Base-by-base conservation (phyloP, 2,113 vertebrate species). In the Leptobrachium ailaonicum region DNA sequence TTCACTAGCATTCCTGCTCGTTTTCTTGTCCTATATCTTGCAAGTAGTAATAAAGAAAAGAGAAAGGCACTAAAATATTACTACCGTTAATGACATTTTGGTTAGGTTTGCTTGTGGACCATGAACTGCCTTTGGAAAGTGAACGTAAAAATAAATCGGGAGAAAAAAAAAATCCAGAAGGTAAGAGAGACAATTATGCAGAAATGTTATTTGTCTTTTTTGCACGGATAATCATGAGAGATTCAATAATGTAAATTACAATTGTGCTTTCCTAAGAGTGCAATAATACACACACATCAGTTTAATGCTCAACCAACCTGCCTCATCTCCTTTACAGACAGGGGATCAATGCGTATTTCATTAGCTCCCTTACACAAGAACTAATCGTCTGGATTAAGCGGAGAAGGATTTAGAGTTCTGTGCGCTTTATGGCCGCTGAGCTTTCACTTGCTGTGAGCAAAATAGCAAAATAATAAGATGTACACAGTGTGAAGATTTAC, bases 341-440 rank as follows among this genome's bases (percentile, higher is more conserved):
- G 20, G 2, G 62, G 9, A 75, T 75, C n/a, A 75, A 47, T 75
- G 43, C 2, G 6, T 64, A 47, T 75, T 64, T 40, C 43, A 64
- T 75, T 63, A 74, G 42, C 72, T 74, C 13, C 14, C 14, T 74
- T 74, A 47, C 43, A 64, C 58, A 75, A 75, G 54, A 75, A 42
- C 60, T 75, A 75, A 75, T 75, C 73, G 12, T 20, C 41, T 41
- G 62, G 43, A 66, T 75, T 20, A 75, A 75, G 62, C 62, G 43
- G 64, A 6, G 62, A 50, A 66, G 20, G 44, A 66, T 75, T 75
- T 50, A 75, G 43, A 66, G 50, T 62, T 50, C 45, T 75, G 58
- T 11, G 43, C 58, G 64, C 14, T 75, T 63, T 75, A 75, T 75
- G 42, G 58, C 20, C 40, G 50, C 42, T 32, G 12, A 62, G 41